A percentile compares a stretch with the other conserved stretches of the same genome.
These are phyloP conservation scores for Cepaea nemoralis DNA, from an alignment of 1,140 invertebrate species.

Conservation along the genomic window DNA sequence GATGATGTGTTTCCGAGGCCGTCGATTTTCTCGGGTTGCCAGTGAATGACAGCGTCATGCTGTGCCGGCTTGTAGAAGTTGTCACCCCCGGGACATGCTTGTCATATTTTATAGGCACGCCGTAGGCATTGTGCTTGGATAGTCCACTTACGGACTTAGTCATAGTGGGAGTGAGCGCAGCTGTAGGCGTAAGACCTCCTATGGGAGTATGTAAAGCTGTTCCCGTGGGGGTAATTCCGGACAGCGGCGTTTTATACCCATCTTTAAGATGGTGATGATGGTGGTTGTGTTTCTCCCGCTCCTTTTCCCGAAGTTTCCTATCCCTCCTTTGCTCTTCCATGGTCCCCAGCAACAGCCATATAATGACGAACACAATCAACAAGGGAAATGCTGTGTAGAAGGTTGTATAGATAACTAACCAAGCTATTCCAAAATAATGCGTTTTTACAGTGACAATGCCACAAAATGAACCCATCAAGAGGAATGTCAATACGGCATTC, in stretches of 20 bases:
- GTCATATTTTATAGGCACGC: neutral
- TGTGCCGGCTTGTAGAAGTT: neutral
- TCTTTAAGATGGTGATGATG: slow-evolving; percentile 1
- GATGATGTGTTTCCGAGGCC: neutral
- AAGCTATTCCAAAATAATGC: slow-evolving; percentile 21
- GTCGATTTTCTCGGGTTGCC: neutral
- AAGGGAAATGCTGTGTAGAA: slow-evolving; percentile 30
- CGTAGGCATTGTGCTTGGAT: neutral
- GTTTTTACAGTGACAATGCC: slow-evolving; percentile 29
- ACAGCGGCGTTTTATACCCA: neutral
- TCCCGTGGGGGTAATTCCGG: neutral
- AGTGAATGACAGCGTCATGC: neutral
- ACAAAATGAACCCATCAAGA: slow-evolving; percentile 3
- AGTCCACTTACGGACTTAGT: slow-evolving; percentile 1
- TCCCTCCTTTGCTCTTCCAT: neutral
- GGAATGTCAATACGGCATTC: neutral
- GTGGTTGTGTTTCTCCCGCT: neutral
- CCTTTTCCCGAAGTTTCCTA: neutral
- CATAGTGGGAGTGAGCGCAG: neutral
- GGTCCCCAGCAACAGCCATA: neutral
- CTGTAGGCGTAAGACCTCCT: neutral
- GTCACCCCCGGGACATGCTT: neutral
- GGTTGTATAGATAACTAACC: slow-evolving; percentile 19
- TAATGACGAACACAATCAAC: neutral
- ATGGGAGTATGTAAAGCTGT: neutral